Conservation (phyloP, 2,797 vertebrate genomes). For the Chrysolophus pictus region DNA sequence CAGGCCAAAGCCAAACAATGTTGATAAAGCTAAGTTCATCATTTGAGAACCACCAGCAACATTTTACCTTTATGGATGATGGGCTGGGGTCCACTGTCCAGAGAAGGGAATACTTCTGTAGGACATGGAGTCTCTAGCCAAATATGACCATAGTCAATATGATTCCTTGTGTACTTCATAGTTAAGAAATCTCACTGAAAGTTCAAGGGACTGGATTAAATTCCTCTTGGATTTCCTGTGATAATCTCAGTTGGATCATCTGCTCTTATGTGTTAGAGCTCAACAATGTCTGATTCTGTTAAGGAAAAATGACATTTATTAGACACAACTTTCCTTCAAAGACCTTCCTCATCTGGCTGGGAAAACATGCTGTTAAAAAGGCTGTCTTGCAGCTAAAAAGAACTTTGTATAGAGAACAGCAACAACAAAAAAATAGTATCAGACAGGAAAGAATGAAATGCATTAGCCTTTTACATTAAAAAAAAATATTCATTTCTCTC, state of each 20-base stretch:
- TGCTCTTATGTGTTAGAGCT: slow-evolving; percentile 31
- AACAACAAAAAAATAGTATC: neutral
- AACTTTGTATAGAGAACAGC: neutral
- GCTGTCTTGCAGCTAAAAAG: neutral
- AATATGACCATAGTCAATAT: slow-evolving; percentile 49
- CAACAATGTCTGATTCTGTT: slow-evolving; percentile 40
- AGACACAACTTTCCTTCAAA: slow-evolving; percentile 18
- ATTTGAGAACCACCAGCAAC: neutral
- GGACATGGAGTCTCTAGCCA: neutral
- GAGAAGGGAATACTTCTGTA: neutral
- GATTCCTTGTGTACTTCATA: slow-evolving; percentile 25
- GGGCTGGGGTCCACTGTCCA: neutral
- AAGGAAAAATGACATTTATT: slow-evolving; percentile 54
- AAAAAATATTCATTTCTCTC: neutral
- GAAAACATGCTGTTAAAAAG: neutral
- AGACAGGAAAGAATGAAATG: neutral
- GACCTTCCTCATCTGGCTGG: slow-evolving; percentile 11
- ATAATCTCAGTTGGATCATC: slow-evolving; percentile 68
- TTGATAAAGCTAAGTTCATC: neutral
- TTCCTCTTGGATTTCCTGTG: slow-evolving; percentile 67
- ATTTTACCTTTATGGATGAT: neutral
- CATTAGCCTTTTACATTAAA: neutral
- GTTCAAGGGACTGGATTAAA: slow-evolving; percentile 60
- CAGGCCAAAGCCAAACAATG: neutral
- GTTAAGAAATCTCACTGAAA: slow-evolving; percentile 50